Evolutionary conservation across 2,888 invertebrate genomes (phyloP), one percentile per base, ranked within the genome.

Genomic region (Dicroscelio sp.): DNA sequence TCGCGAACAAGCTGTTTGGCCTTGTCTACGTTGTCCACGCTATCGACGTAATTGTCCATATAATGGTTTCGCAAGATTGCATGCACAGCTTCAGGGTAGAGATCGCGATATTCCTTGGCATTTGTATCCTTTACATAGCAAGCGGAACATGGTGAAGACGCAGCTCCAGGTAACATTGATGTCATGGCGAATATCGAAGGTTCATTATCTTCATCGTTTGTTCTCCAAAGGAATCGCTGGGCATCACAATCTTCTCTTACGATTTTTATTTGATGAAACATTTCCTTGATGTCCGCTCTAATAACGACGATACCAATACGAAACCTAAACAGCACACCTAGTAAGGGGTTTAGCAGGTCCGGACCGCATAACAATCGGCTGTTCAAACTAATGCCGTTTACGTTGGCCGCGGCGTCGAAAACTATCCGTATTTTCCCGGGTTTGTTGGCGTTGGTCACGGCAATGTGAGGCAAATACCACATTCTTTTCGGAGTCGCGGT

Each of bases 251-350:
- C 48, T 6, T 2, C 48, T 48, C 20, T 6, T 14, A 48, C 20
- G 48, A 48, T 48, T 6, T 48, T 48, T 6, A 48, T 6, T 6
- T 48, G 48, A 6, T 48, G 20, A 60, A 95, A 96, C 95, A 96
- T 95, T 67, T 96, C 95, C 20, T 85, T 89, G 0, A 96, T 94
- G 71, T 96, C 96, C 0, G 95, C 83, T 93, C 93, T 55, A 86
- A 96, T 92, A 0, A 95, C 96, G 4, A 96, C 80, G 38, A 76
- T 91, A 31, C 94, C 90, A 87, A 95, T 94, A 35, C 96, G 84
- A 79, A 96, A 97, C 1, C 95, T 94, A 63, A 95, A 92, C 65
- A 96, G 63, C 0, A 96, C 95, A 1, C 95, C 95, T 0, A 95
- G 78, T 67, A 96, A 82, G 4, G 96, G 93, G 5, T 88, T 89